phyloP scores from a whole-genome alignment of 1,140 invertebrate species.

The Anastatus disparis region DNA sequence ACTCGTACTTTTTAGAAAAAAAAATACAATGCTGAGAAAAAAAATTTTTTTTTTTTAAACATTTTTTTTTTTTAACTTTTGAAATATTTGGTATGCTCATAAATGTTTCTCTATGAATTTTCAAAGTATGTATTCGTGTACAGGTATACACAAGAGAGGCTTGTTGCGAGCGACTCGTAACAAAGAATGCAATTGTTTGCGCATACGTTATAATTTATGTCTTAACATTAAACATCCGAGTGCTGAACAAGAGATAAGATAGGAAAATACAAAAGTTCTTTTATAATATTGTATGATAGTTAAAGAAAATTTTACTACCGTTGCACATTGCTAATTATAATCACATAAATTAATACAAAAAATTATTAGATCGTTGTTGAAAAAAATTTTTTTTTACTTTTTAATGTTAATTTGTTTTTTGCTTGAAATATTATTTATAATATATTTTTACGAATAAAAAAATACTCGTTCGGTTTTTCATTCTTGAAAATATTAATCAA shows the following conservation, averaged over 20 bases:
- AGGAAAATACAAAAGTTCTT: constrained; percentile 30
- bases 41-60: no score
- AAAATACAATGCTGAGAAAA: no score
- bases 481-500: no score
- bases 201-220: constrained; percentile 27
- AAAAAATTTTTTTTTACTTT: neutral
- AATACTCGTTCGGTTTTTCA: no score
- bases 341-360: neutral
- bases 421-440: neutral
- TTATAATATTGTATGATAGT: constrained; percentile 25
- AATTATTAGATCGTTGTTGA: neutral
- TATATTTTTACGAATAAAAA: no score
- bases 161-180: neutral
- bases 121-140: neutral
- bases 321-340: constrained; percentile 9
- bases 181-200: constrained; percentile 32
- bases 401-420: neutral
- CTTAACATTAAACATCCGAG: constrained; percentile 30
- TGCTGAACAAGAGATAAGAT: constrained; percentile 29
- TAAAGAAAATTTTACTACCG: constrained; percentile 24
- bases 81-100: neutral
- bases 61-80: no score
- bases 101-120: constrained; percentile 10
- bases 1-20: no score
- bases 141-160: no score